These are phyloP conservation scores for Campopleginae sp. DNA, from an alignment of 2,888 invertebrate species.

Conservation along the genomic window DNA sequence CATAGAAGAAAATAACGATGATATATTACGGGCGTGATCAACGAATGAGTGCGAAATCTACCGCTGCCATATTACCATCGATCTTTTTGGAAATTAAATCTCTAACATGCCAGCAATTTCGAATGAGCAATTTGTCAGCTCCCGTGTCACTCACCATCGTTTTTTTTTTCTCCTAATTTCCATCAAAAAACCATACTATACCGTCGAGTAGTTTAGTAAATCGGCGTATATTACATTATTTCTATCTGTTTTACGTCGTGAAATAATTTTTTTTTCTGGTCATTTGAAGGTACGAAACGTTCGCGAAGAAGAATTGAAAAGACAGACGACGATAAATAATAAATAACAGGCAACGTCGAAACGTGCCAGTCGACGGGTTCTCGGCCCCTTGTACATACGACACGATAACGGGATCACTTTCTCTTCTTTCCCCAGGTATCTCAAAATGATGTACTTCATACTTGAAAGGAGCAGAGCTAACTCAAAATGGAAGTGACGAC, in stretches of 20 bases:
- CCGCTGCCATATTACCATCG: too few species aligned
- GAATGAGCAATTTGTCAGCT: background rate
- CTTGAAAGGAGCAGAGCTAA: background rate
- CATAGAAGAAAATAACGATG: too few species aligned
- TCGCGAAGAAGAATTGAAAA: slow-evolving; percentile 48
- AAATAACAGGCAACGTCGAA: slow-evolving; percentile 38
- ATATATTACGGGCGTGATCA: too few species aligned
- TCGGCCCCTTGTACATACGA: slow-evolving; percentile 23
- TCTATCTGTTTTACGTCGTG: slow-evolving; percentile 4
- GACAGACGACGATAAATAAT: slow-evolving; percentile 56
- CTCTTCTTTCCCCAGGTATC: slow-evolving; percentile 9
- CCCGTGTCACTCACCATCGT: background rate
- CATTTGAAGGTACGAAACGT: background rate
- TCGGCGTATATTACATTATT: background rate
- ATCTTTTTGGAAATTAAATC: background rate
- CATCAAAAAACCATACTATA: background rate
- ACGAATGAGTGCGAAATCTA: too few species aligned
- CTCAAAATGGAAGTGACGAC: background rate
- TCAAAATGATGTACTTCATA: background rate
- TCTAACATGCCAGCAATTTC: too few species aligned
- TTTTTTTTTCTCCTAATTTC: background rate
- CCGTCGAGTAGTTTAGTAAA: background rate
- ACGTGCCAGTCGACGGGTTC: slow-evolving; percentile 44
- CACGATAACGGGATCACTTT: slow-evolving; percentile 44
- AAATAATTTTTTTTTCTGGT: background rate